These are phyloP conservation scores for Heliothis virescens DNA, from an alignment of 1,140 invertebrate genomes.

Conservation along the genomic window DNA sequence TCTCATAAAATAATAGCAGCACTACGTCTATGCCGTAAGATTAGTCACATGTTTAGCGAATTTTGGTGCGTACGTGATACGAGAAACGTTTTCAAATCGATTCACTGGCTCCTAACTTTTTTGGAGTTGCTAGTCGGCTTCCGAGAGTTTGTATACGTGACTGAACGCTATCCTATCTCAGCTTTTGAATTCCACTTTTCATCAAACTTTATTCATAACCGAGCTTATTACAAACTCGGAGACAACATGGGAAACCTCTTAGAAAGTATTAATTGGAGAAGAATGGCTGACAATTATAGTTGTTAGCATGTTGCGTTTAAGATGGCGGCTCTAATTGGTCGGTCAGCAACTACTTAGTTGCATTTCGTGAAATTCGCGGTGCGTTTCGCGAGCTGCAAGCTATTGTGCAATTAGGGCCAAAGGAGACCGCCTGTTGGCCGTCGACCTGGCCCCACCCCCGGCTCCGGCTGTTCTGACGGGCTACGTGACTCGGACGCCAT, in stretches of 20 bases:
- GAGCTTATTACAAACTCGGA: not conserved
- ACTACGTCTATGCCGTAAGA: not conserved
- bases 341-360: constrained; percentile 49
- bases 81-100: constrained; percentile 45
- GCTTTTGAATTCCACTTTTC: constrained; percentile 3
- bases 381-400: constrained; percentile 65
- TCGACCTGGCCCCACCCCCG: constrained; percentile 71
- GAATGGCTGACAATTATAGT: constrained; percentile 22
- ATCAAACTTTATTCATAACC: constrained; percentile 7
- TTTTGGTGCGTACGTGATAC: constrained; percentile 48
- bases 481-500: constrained; percentile 72
- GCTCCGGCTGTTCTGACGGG: constrained; percentile 58
- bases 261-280: constrained; percentile 6
- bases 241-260: constrained; percentile 7
- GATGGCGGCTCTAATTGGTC: constrained; percentile 40
- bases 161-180: constrained; percentile 10
- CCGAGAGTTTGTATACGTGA: constrained; percentile 31
- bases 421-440: constrained; percentile 58
- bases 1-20: constrained; percentile 30
- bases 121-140: constrained; percentile 14
- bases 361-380: constrained; percentile 61
- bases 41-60: constrained; percentile 41
- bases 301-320: constrained; percentile 35
- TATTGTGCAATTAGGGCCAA: constrained; percentile 77
- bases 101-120: constrained; percentile 5